Evolutionary conservation across 2,888 invertebrate genomes (phyloP), one percentile per base, ranked within the genome.

Genomic region (Melanargia galathea): DNA sequence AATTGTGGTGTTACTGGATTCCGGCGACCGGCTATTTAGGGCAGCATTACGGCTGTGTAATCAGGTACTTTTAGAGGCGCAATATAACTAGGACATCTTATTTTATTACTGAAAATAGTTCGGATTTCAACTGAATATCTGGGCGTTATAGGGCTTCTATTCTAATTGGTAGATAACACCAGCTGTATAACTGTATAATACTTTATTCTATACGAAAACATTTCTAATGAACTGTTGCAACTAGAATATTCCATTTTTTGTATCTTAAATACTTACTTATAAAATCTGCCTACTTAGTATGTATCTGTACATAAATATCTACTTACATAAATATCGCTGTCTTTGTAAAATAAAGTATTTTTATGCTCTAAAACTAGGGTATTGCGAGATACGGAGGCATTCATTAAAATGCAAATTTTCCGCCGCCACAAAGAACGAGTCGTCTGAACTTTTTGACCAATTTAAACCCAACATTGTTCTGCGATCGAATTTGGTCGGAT

Each of bases 351-450:
- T 43, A 43, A 16, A 18, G 43, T 18, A 43, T 13, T 43, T 38
- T 40, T 16, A 10, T 8, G 8, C 8, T 16, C 16, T 7, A 43
- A 16, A 43, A 43, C 43, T 43, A 43, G 43, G 16, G 7, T 52
- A 20, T 35, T 13, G 52, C 16, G 24, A 20, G 18, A 8, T 26
- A 52, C 11, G 24, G 18, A 4, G n/a, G 40, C 8, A 49, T 49
- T 43, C 43, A 43, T 56, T 26, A 56, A 56, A 56, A 43, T 56
- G 43, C 24, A 56, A 35, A 54, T 54, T 54, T 38, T n/a, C 20
- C 76, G 73, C 74, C 77, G 76, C 82, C 81, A 82, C 85, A 84
- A 82, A 82, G 81, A 82, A 81, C 80, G 78, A 86, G 84, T 85
- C 84, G 79, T 75, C 77, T 73, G 43, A 82, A 85, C 82, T 85